These are phyloP conservation scores for Nannospalax galili DNA, from an alignment of 2,113 vertebrate genomes.

Conservation along the genomic window DNA sequence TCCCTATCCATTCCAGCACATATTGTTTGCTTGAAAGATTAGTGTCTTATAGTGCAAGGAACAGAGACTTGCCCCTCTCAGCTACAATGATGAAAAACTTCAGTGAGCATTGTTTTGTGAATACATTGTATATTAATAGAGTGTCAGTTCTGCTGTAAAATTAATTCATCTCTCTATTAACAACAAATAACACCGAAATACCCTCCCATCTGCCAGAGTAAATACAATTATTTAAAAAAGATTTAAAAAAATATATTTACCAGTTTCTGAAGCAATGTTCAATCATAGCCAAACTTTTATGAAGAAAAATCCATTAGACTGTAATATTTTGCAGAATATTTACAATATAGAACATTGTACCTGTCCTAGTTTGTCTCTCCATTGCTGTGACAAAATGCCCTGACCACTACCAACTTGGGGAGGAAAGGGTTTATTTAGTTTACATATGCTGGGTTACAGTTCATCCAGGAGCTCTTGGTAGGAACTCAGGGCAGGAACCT, in stretches of 20 bases:
- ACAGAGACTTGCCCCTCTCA: constrained; percentile 70
- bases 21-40: constrained; percentile 70
- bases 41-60: constrained; percentile 56
- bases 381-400: too few species aligned
- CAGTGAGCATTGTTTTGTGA: constrained; percentile 70
- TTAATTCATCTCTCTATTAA: constrained; percentile 73
- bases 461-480: too few species aligned
- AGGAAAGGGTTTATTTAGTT: too few species aligned
- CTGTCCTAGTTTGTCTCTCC: too few species aligned
- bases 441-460: too few species aligned
- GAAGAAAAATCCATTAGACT: constrained; percentile 50
- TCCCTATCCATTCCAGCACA: constrained; percentile 47
- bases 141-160: constrained; percentile 63
- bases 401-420: too few species aligned
- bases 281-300: constrained; percentile 53
- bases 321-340: neutral
- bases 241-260: constrained; percentile 62
- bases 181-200: constrained; percentile 70
- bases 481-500: too few species aligned
- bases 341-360: constrained; percentile 33
- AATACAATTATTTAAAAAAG: constrained; percentile 58
- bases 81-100: constrained; percentile 69
- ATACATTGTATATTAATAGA: constrained; percentile 70
- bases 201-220: constrained; percentile 30
- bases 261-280: constrained; percentile 18